Conservation (phyloP, 92 coral and sea anemone genomes). For the Virgularia gustaviana region DNA sequence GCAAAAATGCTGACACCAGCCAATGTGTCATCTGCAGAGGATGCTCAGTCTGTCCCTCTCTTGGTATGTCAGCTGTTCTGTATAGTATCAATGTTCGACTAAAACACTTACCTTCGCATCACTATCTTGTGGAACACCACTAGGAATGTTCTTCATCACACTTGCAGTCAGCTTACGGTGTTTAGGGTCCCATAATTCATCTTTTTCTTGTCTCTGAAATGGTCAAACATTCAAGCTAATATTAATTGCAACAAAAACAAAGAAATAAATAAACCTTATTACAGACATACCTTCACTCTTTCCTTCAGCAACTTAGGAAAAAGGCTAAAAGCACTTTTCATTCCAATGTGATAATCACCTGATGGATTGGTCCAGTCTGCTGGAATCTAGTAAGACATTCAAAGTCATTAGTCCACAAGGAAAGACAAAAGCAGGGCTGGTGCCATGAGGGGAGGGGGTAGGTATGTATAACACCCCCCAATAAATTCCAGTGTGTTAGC, state of each 20-base stretch:
- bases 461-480: too few species aligned
- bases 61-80: too few species aligned
- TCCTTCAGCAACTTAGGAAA: constrained; percentile 70
- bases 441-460: neutral
- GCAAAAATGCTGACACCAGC: neutral
- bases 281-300: constrained; percentile 62
- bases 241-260: too few species aligned
- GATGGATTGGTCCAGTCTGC: constrained; percentile 84
- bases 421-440: neutral
- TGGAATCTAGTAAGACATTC: too few species aligned
- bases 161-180: constrained; percentile 63
- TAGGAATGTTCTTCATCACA: constrained; percentile 19
- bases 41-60: constrained; percentile 17
- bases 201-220: constrained; percentile 75
- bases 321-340: constrained; percentile 71
- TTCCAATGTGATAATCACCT: constrained; percentile 73
- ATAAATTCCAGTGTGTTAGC: too few species aligned
- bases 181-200: constrained; percentile 72
- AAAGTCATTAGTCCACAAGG: too few species aligned
- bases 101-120: constrained; percentile 12
- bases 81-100: too few species aligned
- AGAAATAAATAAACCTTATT: neutral
- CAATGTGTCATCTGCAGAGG: neutral
- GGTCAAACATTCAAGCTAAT: too few species aligned
- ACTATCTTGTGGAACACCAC: neutral